Conservation (phyloP, 1,140 invertebrate species). For the Penaeus chinensis region DNA sequence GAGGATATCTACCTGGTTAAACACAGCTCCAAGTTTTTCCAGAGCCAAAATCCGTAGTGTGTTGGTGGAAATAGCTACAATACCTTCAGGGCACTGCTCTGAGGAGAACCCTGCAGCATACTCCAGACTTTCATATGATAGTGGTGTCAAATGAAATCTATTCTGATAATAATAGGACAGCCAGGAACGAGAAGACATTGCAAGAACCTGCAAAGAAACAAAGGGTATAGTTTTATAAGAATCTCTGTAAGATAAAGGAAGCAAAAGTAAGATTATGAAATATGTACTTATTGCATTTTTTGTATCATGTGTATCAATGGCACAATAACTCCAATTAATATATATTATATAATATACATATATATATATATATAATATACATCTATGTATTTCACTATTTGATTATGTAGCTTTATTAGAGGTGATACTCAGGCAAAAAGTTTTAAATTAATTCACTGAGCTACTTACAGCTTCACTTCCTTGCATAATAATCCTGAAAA, state of each 20-base stretch:
- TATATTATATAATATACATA: too few relatives aligned
- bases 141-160: constrained; percentile 91
- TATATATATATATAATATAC: too few relatives aligned
- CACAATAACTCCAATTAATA: too few relatives aligned
- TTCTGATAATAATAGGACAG: constrained; percentile 99
- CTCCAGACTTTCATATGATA: constrained; percentile 96
- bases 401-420: background rate
- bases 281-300: too few relatives aligned
- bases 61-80: constrained; percentile 98
- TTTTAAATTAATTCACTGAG: background rate
- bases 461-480: constrained; percentile 88
- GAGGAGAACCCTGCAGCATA: constrained; percentile 98
- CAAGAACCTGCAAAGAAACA: constrained; percentile 76
- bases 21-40: constrained; percentile 98
- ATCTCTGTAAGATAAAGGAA: too few relatives aligned
- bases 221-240: too few relatives aligned
- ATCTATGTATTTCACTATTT: background rate
- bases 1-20: constrained; percentile 82
- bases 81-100: constrained; percentile 99
- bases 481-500: constrained; percentile 96
- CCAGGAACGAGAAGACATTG: constrained; percentile 98
- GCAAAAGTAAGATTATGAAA: too few relatives aligned
- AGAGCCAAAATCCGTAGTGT: constrained; percentile 96
- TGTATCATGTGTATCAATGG: too few relatives aligned
- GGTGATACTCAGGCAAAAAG: constrained; percentile 4